These are phyloP conservation scores for Callosobruchus maculatus DNA, from an alignment of 2,888 invertebrate genomes.

Conservation along the genomic window DNA sequence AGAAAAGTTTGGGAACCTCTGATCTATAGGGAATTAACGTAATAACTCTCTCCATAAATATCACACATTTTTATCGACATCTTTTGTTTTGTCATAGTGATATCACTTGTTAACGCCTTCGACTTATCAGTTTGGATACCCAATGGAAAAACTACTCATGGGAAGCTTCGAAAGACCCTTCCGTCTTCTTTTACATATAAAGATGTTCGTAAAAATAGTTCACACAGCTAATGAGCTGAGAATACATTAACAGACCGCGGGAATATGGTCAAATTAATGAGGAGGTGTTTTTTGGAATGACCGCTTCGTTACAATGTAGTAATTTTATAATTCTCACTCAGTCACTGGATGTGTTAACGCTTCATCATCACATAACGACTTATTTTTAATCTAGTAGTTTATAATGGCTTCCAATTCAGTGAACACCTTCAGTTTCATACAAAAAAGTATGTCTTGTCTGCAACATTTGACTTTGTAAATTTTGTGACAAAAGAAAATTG, in stretches of 20 bases:
- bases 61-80: too few relatives aligned
- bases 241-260: background rate
- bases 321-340: background rate
- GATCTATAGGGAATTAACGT: too few relatives aligned
- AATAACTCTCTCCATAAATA: too few relatives aligned
- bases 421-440: background rate
- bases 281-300: background rate
- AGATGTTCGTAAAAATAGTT: background rate
- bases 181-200: background rate
- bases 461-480: too few relatives aligned
- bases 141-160: background rate
- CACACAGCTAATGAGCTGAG: background rate
- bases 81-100: too few relatives aligned
- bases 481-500: too few relatives aligned
- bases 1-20: too few relatives aligned
- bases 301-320: background rate
- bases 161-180: background rate
- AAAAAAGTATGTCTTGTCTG: too few relatives aligned
- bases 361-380: background rate
- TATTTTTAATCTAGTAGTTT: background rate
- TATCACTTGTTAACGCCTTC: too few relatives aligned
- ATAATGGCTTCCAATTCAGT: background rate
- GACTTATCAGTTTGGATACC: too few relatives aligned
- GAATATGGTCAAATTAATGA: background rate
- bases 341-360: background rate